Evolutionary conservation across 2,888 invertebrate genomes (phyloP), one percentile per base, ranked within the genome.

Genomic region (Hirtodrosophila duncani): DNA sequence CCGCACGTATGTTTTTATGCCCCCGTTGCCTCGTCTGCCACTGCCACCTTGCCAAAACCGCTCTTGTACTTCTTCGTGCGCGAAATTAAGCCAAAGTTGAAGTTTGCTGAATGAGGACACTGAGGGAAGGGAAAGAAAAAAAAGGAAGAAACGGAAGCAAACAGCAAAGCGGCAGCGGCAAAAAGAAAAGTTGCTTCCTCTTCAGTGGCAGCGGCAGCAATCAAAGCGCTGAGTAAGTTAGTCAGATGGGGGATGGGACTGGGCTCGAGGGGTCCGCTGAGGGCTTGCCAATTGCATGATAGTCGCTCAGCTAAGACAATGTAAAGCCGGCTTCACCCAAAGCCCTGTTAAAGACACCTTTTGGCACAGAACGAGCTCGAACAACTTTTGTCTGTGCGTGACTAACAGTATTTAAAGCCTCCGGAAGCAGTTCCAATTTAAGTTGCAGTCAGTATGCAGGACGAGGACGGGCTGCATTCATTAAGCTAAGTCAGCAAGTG

Each of bases 381-480:
- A n/a, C n/a, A n/a, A n/a, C n/a, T 67, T 55, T 68, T 63, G 67
- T 72, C 74, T 72, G 83, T 85, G 85, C 85, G 85, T 85, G 85
- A 85, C 85, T 84, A 78, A 71, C 74, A 80, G 83, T 80, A 85
- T 84, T 85, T 85, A 84, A 82, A 83, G 75, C 78, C 70, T 68
- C 83, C 84, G 85, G 85, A 84, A 84, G 84, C 81, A 81, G 78
- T 81, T 83, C 83, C 84, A 84, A 85, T 85, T 84, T 84, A 84
- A 84, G 83, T 82, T 83, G 75, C 83, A 70, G 48, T 60, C 67
- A 67, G 55, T 74, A n/a, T 41, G 62, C 65, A 65, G 36, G 33
- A 34, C 42, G 17, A 7, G 43, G n/a, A 14, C 30, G 26, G 36
- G 24, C 20, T 46, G 55, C 46, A 33, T 20, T 65, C 65, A 65